Conservation (phyloP, 2,888 invertebrate species). For the Stegana nigrithorax region DNA sequence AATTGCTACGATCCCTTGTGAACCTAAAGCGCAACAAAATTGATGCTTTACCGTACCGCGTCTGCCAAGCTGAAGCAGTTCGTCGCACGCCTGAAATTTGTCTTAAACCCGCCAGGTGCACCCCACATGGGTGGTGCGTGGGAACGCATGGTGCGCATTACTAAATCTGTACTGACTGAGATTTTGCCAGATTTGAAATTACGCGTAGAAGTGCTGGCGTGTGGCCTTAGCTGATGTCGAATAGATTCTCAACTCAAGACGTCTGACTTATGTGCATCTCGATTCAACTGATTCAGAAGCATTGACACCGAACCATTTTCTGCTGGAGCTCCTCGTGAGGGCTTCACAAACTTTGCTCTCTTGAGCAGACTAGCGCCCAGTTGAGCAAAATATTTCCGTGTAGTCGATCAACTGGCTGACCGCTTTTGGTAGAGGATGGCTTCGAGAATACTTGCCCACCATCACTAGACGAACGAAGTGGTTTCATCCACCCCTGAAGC, state of each 20-base stretch:
- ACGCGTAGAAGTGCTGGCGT: constrained; percentile 26
- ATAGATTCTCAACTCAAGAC: constrained; percentile 24
- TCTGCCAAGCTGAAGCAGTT: no score
- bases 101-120: constrained; percentile 26
- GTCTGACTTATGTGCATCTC: constrained; percentile 30
- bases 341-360: neutral
- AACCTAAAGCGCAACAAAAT: no score
- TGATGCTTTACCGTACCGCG: no score
- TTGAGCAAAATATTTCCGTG: neutral
- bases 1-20: no score
- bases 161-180: constrained; percentile 29
- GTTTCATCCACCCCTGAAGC: neutral
- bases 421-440: neutral
- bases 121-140: constrained; percentile 34
- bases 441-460: constrained; percentile 4
- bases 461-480: constrained; percentile 14
- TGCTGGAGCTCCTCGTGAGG: neutral
- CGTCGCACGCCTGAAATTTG: constrained; percentile 21
- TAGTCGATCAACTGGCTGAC: no score
- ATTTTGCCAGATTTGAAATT: constrained; percentile 15
- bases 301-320: constrained; percentile 29
- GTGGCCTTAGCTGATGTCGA: constrained; percentile 29
- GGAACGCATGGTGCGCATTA: constrained; percentile 33
- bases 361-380: neutral
- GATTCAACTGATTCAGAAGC: constrained; percentile 28